These are phyloP conservation scores for Danio kyathit DNA, from an alignment of 2,797 vertebrate genomes.

Conservation along the genomic window DNA sequence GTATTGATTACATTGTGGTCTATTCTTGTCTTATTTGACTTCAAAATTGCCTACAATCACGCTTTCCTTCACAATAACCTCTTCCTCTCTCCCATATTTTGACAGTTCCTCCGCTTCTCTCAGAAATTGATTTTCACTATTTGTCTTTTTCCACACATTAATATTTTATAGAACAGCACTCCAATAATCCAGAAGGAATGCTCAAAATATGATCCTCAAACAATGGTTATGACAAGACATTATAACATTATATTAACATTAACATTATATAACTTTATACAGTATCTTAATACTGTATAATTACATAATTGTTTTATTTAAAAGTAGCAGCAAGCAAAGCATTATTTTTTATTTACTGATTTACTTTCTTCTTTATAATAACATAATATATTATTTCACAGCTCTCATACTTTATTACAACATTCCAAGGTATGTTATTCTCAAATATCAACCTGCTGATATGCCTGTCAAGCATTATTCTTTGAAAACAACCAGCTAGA, in stretches of 20 bases:
- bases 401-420: too few relatives aligned
- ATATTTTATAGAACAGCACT: background rate
- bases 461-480: too few relatives aligned
- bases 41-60: constrained; percentile 26
- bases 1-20: constrained; percentile 29
- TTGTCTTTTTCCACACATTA: background rate
- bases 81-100: background rate
- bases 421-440: too few relatives aligned
- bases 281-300: background rate
- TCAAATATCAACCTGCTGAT: too few relatives aligned
- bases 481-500: too few relatives aligned
- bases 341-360: too few relatives aligned
- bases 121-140: constrained; percentile 2
- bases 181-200: background rate
- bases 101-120: constrained; percentile 4
- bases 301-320: background rate
- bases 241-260: background rate
- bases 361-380: too few relatives aligned
- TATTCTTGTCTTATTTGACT: constrained; percentile 27
- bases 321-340: too few relatives aligned
- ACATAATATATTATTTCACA: too few relatives aligned
- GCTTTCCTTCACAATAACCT: background rate
- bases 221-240: background rate
- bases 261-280: too few relatives aligned
- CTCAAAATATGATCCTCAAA: background rate